phyloP scores from a whole-genome alignment of 2,113 vertebrate species.

The Podarcis cretensis region DNA sequence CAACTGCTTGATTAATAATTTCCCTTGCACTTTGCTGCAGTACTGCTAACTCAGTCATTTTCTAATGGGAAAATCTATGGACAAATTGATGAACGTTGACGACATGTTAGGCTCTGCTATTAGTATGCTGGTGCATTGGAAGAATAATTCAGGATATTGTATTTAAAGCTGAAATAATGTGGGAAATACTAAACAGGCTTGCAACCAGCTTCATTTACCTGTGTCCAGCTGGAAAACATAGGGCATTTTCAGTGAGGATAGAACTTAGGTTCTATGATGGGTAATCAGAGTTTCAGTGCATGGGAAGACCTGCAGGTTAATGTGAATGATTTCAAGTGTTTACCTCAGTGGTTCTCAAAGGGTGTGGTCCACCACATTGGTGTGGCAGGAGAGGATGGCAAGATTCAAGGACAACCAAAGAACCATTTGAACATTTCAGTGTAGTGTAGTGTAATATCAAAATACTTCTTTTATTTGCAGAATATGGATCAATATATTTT shows the following conservation, averaged over 20 bases:
- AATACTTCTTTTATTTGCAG: no score
- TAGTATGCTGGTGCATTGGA: not conserved
- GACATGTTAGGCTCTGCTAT: conserved; percentile 17
- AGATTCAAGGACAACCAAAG: no score
- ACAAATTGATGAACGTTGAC: conserved; percentile 22
- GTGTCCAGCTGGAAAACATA: not conserved
- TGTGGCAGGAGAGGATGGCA: no score
- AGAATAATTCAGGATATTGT: not conserved
- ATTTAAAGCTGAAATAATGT: not conserved
- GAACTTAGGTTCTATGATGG: not conserved
- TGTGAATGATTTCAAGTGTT: not conserved
- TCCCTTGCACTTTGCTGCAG: conserved; percentile 28
- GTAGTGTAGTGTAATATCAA: no score
- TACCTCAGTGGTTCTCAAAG: not conserved
- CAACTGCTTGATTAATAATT: conserved; percentile 28
- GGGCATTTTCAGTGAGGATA: not conserved
- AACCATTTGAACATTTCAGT: no score
- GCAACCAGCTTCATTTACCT: not conserved
- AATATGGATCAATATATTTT: no score
- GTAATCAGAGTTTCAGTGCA: not conserved
- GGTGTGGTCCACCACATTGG: not conserved
- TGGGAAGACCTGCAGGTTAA: no score
- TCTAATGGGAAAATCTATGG: conserved; percentile 54
- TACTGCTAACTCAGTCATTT: conserved; percentile 30
- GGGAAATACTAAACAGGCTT: not conserved